Evolutionary conservation across 2,888 invertebrate species (phyloP), one percentile per base, ranked within the genome.

Genomic region (Anthrax anthrax): DNA sequence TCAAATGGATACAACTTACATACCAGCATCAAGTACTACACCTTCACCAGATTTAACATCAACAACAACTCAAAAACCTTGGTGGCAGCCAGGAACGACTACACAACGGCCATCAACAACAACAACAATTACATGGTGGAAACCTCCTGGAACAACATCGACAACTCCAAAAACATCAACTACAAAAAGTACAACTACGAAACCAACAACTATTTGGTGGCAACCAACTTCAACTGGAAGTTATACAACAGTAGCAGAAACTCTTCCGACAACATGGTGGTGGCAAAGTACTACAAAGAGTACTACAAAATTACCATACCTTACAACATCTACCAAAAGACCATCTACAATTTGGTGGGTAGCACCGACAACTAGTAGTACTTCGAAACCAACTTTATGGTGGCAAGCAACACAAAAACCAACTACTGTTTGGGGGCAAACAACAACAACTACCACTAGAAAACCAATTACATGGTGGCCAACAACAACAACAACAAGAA

Each of bases 271-370:
- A 14, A 16, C 29, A 37, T 14, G 23, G 18, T 47, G 43, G 44
- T 46, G 46, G 46, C 42, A 42, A 42, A 42, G 42, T 27, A 41
- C 42, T 3, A 23, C 44, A 27, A 36, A 9, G 12, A 44, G n/a
- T 18, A 43, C 34, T 19, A 39, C 23, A 32, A 39, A 38, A n/a
- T 36, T 37, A 16, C 23, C 23, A 23, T n/a, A n/a, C n/a, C 8
- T 4, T 23, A 23, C 41, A 17, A 27, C 34, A 29, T 43, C 41
- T 14, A 46, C 49, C 14, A 34, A 32, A 42, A 43, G 38, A 40
- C 40, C 43, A 43, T n/a, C 32, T 13, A 39, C 39, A 38, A 37
- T 23, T 2, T 61, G 61, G 60, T 61, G 62, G 62, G 52, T 55
- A 32, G 46, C 47, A 23, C 29, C 48, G 9, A 29, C 48, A 37